These are phyloP conservation scores for Eptatretus burgeri DNA, from an alignment of 2,113 vertebrate species.

Conservation along the genomic window DNA sequence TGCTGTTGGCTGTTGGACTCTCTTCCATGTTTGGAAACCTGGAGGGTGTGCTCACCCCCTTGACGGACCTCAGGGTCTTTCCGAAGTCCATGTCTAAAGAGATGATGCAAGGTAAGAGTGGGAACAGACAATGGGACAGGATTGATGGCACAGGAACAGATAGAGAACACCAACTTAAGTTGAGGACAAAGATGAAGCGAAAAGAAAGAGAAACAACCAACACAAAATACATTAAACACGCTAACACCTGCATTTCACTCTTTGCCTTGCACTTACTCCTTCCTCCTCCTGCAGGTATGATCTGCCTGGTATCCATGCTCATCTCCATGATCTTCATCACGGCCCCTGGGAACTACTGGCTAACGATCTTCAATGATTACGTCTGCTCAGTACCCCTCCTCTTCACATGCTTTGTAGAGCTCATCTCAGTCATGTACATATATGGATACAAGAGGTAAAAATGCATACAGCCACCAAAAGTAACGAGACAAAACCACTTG, in stretches of 20 bases:
- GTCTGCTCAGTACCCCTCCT: constrained; percentile 60
- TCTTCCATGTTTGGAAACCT: constrained; percentile 71
- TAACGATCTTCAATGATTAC: constrained; percentile 43
- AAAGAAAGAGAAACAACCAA: background rate
- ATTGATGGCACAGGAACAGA: background rate
- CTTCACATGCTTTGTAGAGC: constrained; percentile 45
- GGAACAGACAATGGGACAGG: background rate
- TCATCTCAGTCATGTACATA: constrained; percentile 43
- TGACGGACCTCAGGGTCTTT: constrained; percentile 32
- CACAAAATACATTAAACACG: background rate
- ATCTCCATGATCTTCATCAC: constrained; percentile 43
- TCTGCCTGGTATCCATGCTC: constrained; percentile 26
- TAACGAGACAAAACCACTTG: too few relatives aligned
- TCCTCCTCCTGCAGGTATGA: constrained; percentile 20
- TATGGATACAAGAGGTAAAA: constrained; percentile 60
- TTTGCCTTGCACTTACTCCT: background rate
- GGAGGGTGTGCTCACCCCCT: constrained; percentile 42
- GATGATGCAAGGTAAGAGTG: constrained; percentile 26
- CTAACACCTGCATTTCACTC: background rate
- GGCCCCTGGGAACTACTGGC: constrained; percentile 58
- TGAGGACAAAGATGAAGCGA: background rate
- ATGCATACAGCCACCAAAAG: too few relatives aligned
- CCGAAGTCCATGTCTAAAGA: constrained; percentile 48
- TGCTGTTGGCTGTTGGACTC: constrained; percentile 67
- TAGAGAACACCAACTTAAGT: background rate